Conservation (phyloP, 2,797 vertebrate genomes). For the Glyptemys insculpta region DNA sequence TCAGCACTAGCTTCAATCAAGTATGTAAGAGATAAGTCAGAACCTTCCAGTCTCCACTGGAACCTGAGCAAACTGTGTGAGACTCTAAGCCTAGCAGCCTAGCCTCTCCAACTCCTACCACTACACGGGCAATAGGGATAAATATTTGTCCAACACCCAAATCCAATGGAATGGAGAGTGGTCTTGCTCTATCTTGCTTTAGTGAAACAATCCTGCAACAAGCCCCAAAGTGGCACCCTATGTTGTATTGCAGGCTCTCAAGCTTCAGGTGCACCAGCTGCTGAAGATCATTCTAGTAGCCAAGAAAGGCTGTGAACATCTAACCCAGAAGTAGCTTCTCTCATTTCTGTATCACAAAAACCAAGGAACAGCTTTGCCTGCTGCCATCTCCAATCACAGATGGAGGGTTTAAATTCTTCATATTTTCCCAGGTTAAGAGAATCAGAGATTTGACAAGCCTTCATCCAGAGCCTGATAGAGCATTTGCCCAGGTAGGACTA, state of each 20-base stretch:
- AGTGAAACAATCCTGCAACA: background rate
- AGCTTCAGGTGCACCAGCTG: background rate
- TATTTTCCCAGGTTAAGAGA: background rate
- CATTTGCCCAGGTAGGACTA: background rate
- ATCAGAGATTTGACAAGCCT: background rate
- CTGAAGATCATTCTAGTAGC: background rate
- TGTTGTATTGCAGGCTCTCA: background rate
- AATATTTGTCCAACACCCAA: background rate
- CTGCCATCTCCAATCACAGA: background rate
- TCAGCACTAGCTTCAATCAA: background rate
- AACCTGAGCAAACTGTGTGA: background rate
- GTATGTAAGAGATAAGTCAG: background rate
- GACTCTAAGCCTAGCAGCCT: background rate
- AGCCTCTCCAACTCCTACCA: background rate
- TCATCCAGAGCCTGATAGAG: background rate
- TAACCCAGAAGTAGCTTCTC: background rate
- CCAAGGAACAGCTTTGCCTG: background rate
- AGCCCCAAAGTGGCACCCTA: background rate
- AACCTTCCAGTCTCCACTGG: conserved; percentile 4
- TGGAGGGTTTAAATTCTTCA: background rate
- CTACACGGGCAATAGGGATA: background rate
- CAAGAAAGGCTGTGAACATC: background rate
- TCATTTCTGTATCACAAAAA: background rate
- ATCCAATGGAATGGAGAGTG: background rate
- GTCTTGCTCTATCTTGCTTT: conserved; percentile 12